A percentile compares a stretch with the other conserved stretches of the same genome.
phyloP scores from a whole-genome alignment of 2,797 vertebrate genomes.

The Sitta carolinensis region DNA sequence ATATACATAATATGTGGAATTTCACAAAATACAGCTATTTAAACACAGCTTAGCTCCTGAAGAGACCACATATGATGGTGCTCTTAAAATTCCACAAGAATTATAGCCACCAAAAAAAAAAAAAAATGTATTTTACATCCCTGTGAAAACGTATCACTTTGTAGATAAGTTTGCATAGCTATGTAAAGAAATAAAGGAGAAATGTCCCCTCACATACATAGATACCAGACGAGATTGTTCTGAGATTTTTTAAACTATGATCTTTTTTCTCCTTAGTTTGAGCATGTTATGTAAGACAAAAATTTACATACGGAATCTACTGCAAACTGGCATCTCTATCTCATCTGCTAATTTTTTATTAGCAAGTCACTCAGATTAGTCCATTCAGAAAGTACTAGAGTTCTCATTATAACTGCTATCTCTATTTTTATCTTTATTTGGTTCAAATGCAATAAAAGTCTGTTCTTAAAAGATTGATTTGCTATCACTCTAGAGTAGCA shows the following conservation, averaged over 20 bases:
- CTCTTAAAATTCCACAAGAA: neutral
- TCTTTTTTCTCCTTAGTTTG: neutral
- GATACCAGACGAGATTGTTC: neutral
- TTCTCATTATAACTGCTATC: neutral
- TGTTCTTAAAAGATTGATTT: neutral
- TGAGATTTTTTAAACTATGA: neutral
- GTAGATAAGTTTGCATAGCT: neutral
- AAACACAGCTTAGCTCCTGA: neutral
- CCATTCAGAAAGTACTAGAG: neutral
- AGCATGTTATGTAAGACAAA: neutral
- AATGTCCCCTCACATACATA: neutral
- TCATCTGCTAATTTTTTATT: neutral
- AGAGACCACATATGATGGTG: neutral
- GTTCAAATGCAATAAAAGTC: neutral
- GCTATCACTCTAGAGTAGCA: neutral
- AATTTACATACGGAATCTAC: neutral
- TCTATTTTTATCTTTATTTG: neutral
- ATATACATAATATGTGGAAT: neutral
- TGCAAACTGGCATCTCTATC: neutral
- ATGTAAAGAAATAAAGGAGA: neutral
- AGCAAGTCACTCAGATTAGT: neutral
- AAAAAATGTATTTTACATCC: neutral
- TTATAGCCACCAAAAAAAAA: neutral
- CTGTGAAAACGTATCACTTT: neutral
- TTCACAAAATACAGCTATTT: neutral